phyloP scores from a whole-genome alignment of 2,113 vertebrate genomes.

The Malurus elegans region DNA sequence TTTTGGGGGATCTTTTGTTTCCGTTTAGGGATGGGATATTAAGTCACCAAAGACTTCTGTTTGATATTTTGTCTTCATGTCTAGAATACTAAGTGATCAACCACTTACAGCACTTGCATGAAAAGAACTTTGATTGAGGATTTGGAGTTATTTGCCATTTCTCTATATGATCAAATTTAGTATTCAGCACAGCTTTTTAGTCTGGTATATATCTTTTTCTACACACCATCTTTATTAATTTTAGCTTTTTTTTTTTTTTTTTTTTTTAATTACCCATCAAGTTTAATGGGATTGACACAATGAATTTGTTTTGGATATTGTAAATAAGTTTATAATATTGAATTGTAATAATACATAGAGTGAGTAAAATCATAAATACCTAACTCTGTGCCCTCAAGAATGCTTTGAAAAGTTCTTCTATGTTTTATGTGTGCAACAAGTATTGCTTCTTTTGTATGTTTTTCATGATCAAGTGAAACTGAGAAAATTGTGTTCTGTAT shows the following conservation, averaged over 20 bases:
- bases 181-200: background rate
- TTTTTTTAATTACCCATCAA: background rate
- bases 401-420: background rate
- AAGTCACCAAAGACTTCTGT: background rate
- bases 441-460: background rate
- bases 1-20: background rate
- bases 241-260: background rate
- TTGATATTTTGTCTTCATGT: conserved; percentile 26
- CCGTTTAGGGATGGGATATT: background rate
- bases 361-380: background rate
- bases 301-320: background rate
- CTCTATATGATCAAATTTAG: background rate
- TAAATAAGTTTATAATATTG: background rate
- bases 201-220: background rate
- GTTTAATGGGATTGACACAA: background rate
- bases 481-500: background rate
- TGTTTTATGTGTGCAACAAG: background rate
- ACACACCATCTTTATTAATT: background rate
- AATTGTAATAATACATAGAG: background rate
- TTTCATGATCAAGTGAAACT: background rate
- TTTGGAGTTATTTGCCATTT: conserved; percentile 30
- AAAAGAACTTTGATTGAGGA: background rate
- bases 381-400: background rate
- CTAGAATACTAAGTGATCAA: conserved; percentile 31
- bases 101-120: background rate